phyloP scores from a whole-genome alignment of 1,140 invertebrate species.

The Drosophila repletoides region DNA sequence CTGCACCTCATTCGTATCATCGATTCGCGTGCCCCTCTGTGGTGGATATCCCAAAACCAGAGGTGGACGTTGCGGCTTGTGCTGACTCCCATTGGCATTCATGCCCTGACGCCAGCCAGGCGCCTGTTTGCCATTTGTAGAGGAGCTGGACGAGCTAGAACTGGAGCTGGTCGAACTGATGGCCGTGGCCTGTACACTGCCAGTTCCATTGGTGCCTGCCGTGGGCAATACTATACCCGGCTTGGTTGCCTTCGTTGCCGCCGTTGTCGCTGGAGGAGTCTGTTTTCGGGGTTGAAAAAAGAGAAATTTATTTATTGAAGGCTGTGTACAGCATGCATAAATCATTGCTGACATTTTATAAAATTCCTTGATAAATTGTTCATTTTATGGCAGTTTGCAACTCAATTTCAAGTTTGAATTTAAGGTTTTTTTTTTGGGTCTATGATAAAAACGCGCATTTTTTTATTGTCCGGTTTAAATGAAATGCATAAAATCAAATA shows the following conservation, averaged over 20 bases:
- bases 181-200: conserved; percentile 64
- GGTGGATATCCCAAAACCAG: conserved; percentile 88
- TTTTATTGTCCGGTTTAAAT: too few relatives aligned
- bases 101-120: conserved; percentile 76
- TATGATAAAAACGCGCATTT: too few relatives aligned
- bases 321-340: too few relatives aligned
- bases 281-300: too few relatives aligned
- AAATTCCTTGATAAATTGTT: background rate
- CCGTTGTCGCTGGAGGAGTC: conserved; percentile 44
- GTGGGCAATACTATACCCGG: conserved; percentile 55
- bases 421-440: too few relatives aligned
- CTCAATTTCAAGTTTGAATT: too few relatives aligned
- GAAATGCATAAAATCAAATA: too few relatives aligned
- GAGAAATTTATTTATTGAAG: too few relatives aligned
- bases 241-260: conserved; percentile 38
- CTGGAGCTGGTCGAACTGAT: conserved; percentile 38
- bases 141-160: conserved; percentile 34
- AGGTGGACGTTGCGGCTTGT: conserved; percentile 87
- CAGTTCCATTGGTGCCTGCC: conserved; percentile 56
- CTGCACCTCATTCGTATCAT: conserved; percentile 89
- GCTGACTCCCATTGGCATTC: conserved; percentile 72
- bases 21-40: conserved; percentile 84
- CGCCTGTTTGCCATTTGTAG: conserved; percentile 53
- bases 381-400: too few relatives aligned
- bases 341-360: background rate